A percentile compares a stretch with the other conserved stretches of the same genome.
These are phyloP conservation scores for Rafetus swinhoei DNA, from an alignment of 2,113 vertebrate species.

Conservation along the genomic window DNA sequence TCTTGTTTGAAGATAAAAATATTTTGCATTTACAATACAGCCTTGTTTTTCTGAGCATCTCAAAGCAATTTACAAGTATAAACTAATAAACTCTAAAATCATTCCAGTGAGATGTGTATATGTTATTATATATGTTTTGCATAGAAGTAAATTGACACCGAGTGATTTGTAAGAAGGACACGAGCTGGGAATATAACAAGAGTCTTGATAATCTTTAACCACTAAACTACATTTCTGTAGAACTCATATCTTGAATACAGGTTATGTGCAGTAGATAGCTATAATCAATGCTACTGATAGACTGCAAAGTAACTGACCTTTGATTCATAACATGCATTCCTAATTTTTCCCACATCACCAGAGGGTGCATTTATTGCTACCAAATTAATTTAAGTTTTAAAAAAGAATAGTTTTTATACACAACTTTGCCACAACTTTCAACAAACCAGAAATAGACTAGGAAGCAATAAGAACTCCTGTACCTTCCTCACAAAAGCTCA, in stretches of 20 bases:
- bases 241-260: background rate
- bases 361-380: conserved; percentile 65
- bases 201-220: background rate
- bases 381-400: conserved; percentile 45
- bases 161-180: background rate
- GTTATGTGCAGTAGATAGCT: background rate
- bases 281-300: conserved; percentile 35
- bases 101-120: fast-evolving
- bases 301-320: conserved; percentile 50
- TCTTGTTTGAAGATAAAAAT: background rate
- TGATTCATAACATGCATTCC: conserved; percentile 54
- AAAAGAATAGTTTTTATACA: conserved; percentile 65
- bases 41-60: background rate
- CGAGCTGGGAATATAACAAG: fast-evolving
- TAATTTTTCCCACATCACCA: conserved; percentile 56
- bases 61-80: background rate
- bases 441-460: conserved; percentile 53
- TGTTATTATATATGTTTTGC: background rate
- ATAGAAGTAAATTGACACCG: background rate
- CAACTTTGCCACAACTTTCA: conserved; percentile 67
- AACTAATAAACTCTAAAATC: background rate
- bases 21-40: background rate
- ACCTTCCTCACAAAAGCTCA: conserved; percentile 29
- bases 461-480: conserved; percentile 46
- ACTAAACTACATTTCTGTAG: background rate